A percentile compares a stretch with the other conserved stretches of the same genome.
Conservation (phyloP, 2,113 vertebrate genomes). For the Percina caprodes region DNA sequence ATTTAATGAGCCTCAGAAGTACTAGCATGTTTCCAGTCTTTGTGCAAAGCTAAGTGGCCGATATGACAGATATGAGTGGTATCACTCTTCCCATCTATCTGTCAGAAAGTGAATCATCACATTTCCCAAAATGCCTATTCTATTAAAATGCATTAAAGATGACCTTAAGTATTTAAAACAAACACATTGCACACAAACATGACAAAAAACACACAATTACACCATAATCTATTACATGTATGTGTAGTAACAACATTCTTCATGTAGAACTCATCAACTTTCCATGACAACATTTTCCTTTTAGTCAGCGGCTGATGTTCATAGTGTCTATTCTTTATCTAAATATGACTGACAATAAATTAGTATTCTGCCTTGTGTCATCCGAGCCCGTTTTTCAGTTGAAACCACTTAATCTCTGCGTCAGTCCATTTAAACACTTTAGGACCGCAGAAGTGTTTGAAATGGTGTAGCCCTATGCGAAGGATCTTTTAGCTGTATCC, state of each 20-base stretch:
- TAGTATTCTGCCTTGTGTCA: conserved; percentile 44
- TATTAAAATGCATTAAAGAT: not conserved
- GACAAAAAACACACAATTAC: not conserved
- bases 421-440: conserved; percentile 59
- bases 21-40: not conserved
- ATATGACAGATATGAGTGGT: not conserved
- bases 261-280: conserved; percentile 7
- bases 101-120: not conserved
- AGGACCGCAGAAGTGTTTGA: conserved; percentile 27
- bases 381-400: conserved; percentile 51
- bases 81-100: not conserved
- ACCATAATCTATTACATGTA: not conserved
- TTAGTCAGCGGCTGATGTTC: conserved; percentile 21
- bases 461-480: conserved; percentile 5
- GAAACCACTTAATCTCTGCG: conserved; percentile 51
- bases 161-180: not conserved
- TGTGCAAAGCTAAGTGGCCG: not conserved
- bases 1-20: not conserved
- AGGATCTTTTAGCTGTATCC: conserved; percentile 31
- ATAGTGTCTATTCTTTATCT: conserved; percentile 18
- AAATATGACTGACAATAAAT: conserved; percentile 40
- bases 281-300: conserved; percentile 24
- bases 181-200: not conserved
- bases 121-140: not conserved
- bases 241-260: conserved; percentile 18